phyloP scores from a whole-genome alignment of 2,888 invertebrate genomes.

The Rhingia rostrata region DNA sequence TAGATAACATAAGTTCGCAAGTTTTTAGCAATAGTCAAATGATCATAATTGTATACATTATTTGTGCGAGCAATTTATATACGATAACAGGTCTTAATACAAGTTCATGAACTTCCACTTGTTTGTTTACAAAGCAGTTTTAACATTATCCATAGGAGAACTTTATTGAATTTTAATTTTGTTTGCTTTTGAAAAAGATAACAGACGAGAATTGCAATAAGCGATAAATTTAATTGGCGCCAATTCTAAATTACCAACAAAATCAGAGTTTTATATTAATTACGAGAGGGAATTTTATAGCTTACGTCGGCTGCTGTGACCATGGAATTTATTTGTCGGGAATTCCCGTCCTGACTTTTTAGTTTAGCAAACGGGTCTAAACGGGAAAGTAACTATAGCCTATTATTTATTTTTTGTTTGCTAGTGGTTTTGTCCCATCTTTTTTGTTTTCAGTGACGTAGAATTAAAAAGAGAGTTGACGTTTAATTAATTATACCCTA shows the following conservation, averaged over 20 bases:
- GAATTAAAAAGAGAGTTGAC: neutral
- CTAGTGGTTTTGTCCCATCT: neutral
- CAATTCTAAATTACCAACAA: slow-evolving; percentile 16
- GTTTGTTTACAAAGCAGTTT: neutral
- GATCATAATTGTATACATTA: too few species aligned
- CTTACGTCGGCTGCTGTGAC: slow-evolving; percentile 42
- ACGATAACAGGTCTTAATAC: slow-evolving; percentile 15
- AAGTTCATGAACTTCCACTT: slow-evolving; percentile 47
- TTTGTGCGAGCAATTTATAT: neutral
- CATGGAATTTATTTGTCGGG: slow-evolving; percentile 51
- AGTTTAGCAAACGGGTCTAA: neutral
- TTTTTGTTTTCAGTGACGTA: slow-evolving; percentile 19
- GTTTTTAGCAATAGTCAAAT: too few species aligned
- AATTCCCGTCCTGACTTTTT: slow-evolving; percentile 24
- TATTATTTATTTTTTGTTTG: slow-evolving; percentile 12
- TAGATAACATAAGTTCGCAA: too few species aligned
- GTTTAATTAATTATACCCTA: too few species aligned
- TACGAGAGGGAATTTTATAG: slow-evolving; percentile 12
- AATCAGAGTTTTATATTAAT: neutral
- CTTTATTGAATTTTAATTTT: neutral
- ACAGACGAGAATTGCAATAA: slow-evolving; percentile 34
- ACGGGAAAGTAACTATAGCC: slow-evolving; percentile 16
- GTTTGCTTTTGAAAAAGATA: slow-evolving; percentile 17
- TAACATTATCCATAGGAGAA: too few species aligned
- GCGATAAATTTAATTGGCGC: slow-evolving; percentile 44